Evolutionary conservation across 2,888 invertebrate species (phyloP), one percentile per base, ranked within the genome.

Genomic region (Mesorhabditis sp.): DNA sequence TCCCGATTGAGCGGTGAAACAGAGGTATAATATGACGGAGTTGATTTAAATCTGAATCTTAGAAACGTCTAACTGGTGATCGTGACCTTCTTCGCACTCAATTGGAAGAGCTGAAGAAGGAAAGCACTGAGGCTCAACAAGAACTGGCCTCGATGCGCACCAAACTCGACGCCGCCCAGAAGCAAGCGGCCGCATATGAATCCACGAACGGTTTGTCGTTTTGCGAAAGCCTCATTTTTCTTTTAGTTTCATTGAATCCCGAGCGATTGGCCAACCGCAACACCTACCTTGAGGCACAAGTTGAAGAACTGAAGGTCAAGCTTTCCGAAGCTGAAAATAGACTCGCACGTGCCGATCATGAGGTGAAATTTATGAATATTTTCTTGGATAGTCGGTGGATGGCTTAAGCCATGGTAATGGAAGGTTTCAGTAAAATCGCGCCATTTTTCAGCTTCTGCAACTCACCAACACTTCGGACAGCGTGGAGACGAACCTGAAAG

Each of bases 1-100:
- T 50, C 58, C 58, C 7, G 58, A 50, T 50, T 50, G 58, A 50
- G 58, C 58, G n/a, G 58, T 50, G 58, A 50, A 50, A n/a, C 58
- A 10, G 58, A 50, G 58, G 58, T 50, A n/a, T 10, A 50, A n/a
- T 50, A 50, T 50, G 58, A n/a, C 58, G n/a, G n/a, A 50, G 2
- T 50, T 50, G 58, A 2, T 50, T 50, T 50, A 50, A 50, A 50
- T 50, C 7, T 50, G 7, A 13, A 13, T 50, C n/a, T 50, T n/a
- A 50, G 58, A 50, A 50, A 50, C 58, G 58, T n/a, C 58, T 50
- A 50, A 13, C 58, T n/a, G 58, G 58, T 50, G 58, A 50, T 13
- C 58, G 58, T n/a, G 58, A 50, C n/a, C 58, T 13, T 50, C 58
- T 50, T 13, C 7, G 7, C 10, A n/a, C 58, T n/a, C 7, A 50